A percentile compares a stretch with the other conserved stretches of the same genome.
Evolutionary conservation across 2,888 invertebrate genomes (phyloP).

Genomic region (Scaptodrosophila latifasciaeformis): DNA sequence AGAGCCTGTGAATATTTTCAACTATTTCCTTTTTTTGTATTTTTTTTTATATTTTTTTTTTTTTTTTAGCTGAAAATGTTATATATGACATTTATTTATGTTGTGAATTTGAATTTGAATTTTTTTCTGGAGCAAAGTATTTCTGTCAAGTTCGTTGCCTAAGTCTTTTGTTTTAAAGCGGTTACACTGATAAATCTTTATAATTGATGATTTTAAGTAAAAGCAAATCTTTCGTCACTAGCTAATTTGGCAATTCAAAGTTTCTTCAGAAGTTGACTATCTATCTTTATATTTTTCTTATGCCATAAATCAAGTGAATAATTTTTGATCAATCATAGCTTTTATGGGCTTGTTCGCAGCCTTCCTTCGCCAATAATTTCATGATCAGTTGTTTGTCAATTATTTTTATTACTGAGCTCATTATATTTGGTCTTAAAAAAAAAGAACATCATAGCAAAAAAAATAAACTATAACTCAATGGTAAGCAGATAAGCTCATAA

Average conservation of each 20-base stretch:
- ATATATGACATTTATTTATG: not conserved
- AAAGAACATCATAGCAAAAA: no score
- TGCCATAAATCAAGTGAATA: no score
- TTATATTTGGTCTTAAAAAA: no score
- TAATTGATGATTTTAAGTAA: not conserved
- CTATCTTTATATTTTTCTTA: no score
- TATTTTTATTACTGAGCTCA: no score
- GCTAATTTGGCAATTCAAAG: no score
- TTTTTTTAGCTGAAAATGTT: slow-evolving; percentile 1
- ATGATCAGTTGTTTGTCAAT: no score
- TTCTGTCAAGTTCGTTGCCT: slow-evolving; percentile 35
- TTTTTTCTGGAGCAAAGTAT: not conserved
- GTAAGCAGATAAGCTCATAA: slow-evolving; percentile 28
- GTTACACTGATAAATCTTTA: not conserved
- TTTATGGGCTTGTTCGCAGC: no score
- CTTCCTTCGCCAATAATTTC: no score
- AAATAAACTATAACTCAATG: slow-evolving; percentile 14
- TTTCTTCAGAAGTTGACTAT: no score
- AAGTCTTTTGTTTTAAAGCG: slow-evolving; percentile 44
- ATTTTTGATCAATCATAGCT: no score
- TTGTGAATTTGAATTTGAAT: not conserved
- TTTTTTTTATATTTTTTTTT: not conserved
- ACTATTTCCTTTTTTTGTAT: not conserved
- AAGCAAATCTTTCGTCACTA: not conserved
- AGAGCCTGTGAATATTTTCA: slow-evolving; percentile 18